Base-by-base conservation (phyloP, 2,113 vertebrate genomes). In the Lamprologus speciosus region DNA sequence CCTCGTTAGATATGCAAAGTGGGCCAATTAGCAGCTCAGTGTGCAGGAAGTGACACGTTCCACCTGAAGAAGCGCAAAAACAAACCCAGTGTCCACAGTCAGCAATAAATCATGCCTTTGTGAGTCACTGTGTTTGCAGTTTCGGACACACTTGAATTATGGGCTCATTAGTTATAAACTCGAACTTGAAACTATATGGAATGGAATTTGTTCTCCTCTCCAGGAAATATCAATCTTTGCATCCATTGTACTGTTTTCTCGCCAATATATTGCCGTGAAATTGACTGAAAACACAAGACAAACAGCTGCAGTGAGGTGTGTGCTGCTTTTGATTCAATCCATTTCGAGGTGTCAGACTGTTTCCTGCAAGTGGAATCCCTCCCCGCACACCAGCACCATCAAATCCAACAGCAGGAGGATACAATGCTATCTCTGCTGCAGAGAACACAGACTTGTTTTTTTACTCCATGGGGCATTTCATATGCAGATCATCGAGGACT, bases 1-100 rank as follows among this genome's bases (percentile, higher is more conserved):
- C 88, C 93, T 96, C 60, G 86, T 96, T 95, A 95, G 82, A 94
- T 92, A 95, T 95, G 94, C 93, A 96, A 96, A 96, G 89, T 37
- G 90, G 88, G 81, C 92, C 94, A 96, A 96, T 96, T 95, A 96
- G 89, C 53, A 85, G 80, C 87, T 73, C 85, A 80, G 87, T 92
- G 92, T 81, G 88, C 87, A 92, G 93, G 93, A 95, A 93, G 91
- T 91, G 94, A 95, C 93, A 92, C 23, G 88, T 96, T 94, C 92
- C 94, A 96, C 94, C 95, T 94, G 94, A 94, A 89, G 91, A 90
- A 87, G 90, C 85, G 87, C 91, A 58, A 87, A 91, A 89, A 94
- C 90, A 73, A 42, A 14, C 8, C 60, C 80, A 58, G 83, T 28
- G 68, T 81, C 73, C 82, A 21, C 63, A 79, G 78, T 60, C 60